Base-by-base conservation (phyloP, 1,140 invertebrate genomes). In the Polypedilum pembai region DNA sequence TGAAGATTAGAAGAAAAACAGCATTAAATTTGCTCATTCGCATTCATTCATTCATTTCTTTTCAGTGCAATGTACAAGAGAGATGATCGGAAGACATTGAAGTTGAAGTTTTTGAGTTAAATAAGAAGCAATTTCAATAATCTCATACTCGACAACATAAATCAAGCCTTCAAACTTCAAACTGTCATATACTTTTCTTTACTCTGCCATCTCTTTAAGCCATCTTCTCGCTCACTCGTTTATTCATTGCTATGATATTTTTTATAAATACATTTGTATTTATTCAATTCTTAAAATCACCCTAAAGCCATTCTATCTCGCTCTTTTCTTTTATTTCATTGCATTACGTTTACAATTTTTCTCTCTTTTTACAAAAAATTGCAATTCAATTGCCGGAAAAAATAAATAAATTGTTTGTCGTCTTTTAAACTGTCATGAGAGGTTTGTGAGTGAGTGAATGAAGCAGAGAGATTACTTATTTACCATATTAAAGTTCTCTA, bases 131-230 rank as follows among this genome's bases (percentile, higher is more conserved):
- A 20, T 69, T 69, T 21, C 17, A 18, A 20, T 69, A 69, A 69
- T 69, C 65, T 21, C 17, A 20, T 18, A 20, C 65, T 20, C 65
- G 10, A 69, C 20, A 69, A 69, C 65, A 69, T 69, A 69, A 69
- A 69, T 69, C 65, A 69, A 69, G 65, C 65, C 65, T 20, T 69
- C 65, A 69, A 69, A 69, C 65, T 20, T 69, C 65, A 69, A 69
- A 69, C 17, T 69, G 65, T 69, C 65, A 69, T 69, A 69, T 21
- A 69, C 20, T 69, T 69, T 69, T 20, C 65, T 69, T 69, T 1
- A 1, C 20, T 69, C 17, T 69, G 8, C 65, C 17, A 3, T 69
- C 65, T 10, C 20, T 45, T 56, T 56, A 56, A 56, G 45, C 45
- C 45, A 56, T 56, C 45, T 56, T 56, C 10, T 56, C n/a, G 4